A percentile compares a stretch with the other conserved stretches of the same genome.
phyloP scores from a whole-genome alignment of 2,113 vertebrate genomes.

The Acinonyx jubatus region DNA sequence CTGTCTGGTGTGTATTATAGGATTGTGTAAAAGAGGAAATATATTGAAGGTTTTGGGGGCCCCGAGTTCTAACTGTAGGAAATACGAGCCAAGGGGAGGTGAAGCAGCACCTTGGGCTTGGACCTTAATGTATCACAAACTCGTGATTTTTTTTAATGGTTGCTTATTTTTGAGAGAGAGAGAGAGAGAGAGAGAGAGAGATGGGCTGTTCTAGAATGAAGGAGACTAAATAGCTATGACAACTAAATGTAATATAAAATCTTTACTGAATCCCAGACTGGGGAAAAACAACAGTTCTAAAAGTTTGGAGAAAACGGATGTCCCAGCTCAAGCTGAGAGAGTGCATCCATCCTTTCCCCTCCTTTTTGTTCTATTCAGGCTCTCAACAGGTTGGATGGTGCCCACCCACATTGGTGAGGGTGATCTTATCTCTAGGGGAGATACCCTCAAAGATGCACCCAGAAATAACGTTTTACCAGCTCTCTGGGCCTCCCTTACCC shows the following conservation, averaged over 20 bases:
- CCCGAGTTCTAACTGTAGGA: not conserved
- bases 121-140: not conserved
- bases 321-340: not conserved
- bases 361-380: not conserved
- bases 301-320: not conserved
- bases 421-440: not conserved
- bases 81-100: not conserved
- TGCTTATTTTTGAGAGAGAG: no score
- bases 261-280: not conserved
- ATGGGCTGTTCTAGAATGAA: not conserved
- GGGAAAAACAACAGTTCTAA: not conserved
- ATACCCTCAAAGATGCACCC: not conserved
- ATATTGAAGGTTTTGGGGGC: not conserved
- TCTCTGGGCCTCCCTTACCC: not conserved
- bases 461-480: not conserved
- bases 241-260: not conserved
- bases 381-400: not conserved
- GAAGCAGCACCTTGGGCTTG: not conserved
- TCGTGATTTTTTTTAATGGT: not conserved
- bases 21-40: not conserved
- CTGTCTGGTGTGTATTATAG: not conserved
- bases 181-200: no score
- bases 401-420: not conserved
- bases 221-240: not conserved
- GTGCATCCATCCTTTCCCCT: not conserved